Evolutionary conservation across 1,140 invertebrate genomes (phyloP).

Genomic region (Amyelois transitella): DNA sequence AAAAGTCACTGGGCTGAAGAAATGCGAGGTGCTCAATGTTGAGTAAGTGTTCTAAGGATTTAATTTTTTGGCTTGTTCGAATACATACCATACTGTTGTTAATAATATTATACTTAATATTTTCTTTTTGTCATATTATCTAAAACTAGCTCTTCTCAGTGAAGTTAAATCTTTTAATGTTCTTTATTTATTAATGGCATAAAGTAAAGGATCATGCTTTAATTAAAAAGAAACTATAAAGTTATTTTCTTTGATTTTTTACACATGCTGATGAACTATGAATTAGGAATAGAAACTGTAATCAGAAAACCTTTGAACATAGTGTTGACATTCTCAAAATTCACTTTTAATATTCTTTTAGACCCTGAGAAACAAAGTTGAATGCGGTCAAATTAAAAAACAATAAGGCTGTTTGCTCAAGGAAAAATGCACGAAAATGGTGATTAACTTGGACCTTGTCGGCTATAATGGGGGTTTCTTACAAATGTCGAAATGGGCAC

Average conservation of each 20-base stretch:
- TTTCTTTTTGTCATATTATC: neutral
- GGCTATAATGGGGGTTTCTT: constrained; percentile 17
- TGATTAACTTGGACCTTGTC: neutral
- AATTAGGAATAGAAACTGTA: neutral
- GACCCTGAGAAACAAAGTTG: neutral
- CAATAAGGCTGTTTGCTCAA: neutral
- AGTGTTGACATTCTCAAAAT: too few species aligned
- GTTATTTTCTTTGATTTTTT: too few species aligned
- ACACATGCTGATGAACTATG: too few species aligned
- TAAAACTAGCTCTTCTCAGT: too few species aligned
- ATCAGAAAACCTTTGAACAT: neutral
- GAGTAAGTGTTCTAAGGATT: constrained; percentile 45
- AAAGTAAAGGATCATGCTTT: too few species aligned
- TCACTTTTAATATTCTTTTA: too few species aligned
- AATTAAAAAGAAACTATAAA: too few species aligned
- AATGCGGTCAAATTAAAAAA: neutral
- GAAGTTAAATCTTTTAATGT: too few species aligned
- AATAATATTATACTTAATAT: too few species aligned
- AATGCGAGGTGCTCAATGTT: constrained; percentile 61
- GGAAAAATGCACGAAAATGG: neutral
- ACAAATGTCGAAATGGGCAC: constrained; percentile 10
- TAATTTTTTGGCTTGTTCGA: too few species aligned
- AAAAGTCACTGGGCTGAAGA: constrained; percentile 55
- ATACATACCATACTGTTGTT: too few species aligned
- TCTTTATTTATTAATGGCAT: too few species aligned